Evolutionary conservation across 1,140 invertebrate genomes (phyloP).

Genomic region (Phthorimaea operculella): DNA sequence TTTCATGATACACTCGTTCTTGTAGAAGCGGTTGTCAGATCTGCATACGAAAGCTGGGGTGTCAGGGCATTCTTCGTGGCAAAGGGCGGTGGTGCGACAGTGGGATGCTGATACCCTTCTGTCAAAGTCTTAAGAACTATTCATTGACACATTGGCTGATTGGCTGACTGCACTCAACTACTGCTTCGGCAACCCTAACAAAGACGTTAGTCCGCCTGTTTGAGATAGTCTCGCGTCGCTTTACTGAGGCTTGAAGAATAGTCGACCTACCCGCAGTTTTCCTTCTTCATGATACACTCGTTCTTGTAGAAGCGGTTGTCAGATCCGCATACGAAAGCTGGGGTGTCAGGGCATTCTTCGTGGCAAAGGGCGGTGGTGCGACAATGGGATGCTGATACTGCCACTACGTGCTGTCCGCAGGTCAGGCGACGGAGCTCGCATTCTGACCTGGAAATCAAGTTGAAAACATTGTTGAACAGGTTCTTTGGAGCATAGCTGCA

Average conservation of each 20-base stretch:
- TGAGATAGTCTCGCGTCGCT: too few relatives aligned
- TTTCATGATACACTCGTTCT: constrained; percentile 93
- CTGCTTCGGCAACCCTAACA: too few relatives aligned
- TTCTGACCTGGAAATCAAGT: constrained; percentile 72
- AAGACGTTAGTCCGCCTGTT: too few relatives aligned
- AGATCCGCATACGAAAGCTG: constrained; percentile 89
- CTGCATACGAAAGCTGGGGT: constrained; percentile 88
- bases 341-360: constrained; percentile 70
- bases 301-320: constrained; percentile 93
- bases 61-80: constrained; percentile 72
- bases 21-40: constrained; percentile 91
- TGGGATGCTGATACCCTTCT: constrained; percentile 83
- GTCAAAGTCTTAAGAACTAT: too few relatives aligned
- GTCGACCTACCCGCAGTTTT: constrained; percentile 85
- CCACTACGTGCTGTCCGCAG: constrained; percentile 85
- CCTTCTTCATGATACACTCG: constrained; percentile 92
- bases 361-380: constrained; percentile 85
- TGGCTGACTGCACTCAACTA: too few relatives aligned
- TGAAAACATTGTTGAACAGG: constrained; percentile 9
- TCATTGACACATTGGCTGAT: too few relatives aligned
- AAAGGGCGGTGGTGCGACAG: constrained; percentile 84
- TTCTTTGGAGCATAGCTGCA: too few relatives aligned
- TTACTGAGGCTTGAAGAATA: neutral
- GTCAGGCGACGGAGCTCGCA: constrained; percentile 88
- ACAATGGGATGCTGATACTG: constrained; percentile 82